Base-by-base conservation (phyloP, 2,888 invertebrate genomes). In the Sinelater perroti region DNA sequence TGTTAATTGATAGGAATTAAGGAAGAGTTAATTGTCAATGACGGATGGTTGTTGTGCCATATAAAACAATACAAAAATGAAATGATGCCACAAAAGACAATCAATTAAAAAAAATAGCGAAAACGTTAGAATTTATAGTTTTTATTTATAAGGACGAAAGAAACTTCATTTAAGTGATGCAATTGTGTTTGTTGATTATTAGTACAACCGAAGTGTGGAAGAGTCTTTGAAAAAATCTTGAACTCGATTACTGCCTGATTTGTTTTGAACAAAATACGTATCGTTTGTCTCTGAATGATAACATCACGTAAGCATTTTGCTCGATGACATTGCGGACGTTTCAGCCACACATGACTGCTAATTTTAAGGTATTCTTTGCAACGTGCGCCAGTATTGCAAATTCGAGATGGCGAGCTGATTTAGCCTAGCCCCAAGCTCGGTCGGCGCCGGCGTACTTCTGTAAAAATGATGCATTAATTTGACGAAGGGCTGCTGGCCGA, bases 341-440 rank as follows among this genome's bases (percentile, higher is more conserved):
- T 64, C 55, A 56, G 52, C 54, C 56, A 54, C 56, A 58, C 61
- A 53, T 50, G 56, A 55, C n/a, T n/a, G n/a, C n/a, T n/a, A n/a
- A 42, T 45, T 45, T 57, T 49, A 54, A 60, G 57, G 50, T 62
- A 52, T 60, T 51, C 33, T 46, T 42, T 55, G 47, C 51, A 61
- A 54, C 56, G 57, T 67, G 69, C 68, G 69, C 69, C 69, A 69
- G 69, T 69, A 69, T 68, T 69, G 58, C 56, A 65, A 69, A 69
- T 18, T 21, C 11, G 14, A 13, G 24, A 40, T 24, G 24, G 40
- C 1, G 3, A 14, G 24, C 10, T 68, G 36, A 30, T 40, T 47
- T 35, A 21, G 28, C 28, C 17, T 30, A 17, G 38, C 40, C 30
- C 40, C 30, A 30, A 50, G 13, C 16, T 38, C 20, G 17, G 28